Conservation (phyloP, 2,113 vertebrate species). For the Oceanites oceanicus region DNA sequence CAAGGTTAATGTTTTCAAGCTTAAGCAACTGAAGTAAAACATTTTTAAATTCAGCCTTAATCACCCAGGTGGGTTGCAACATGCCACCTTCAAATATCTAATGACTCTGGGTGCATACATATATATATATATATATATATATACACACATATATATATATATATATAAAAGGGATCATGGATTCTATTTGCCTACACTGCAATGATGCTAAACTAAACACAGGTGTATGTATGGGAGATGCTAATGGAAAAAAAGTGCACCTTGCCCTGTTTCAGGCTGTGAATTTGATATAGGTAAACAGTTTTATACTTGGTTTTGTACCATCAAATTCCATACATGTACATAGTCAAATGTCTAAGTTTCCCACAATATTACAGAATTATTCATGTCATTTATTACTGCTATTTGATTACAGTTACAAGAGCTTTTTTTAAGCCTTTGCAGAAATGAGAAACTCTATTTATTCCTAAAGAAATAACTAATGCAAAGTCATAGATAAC, state of each 20-base stretch:
- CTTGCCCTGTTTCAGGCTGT: background rate
- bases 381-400: background rate
- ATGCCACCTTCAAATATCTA: background rate
- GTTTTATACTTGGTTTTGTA: background rate
- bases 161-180: background rate
- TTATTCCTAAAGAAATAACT: background rate
- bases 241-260: background rate
- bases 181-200: background rate
- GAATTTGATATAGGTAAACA: background rate
- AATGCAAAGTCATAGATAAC: background rate
- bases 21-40: background rate
- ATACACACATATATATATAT: too few relatives aligned
- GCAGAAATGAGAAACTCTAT: background rate
- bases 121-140: too few relatives aligned
- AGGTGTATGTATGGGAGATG: background rate
- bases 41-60: background rate
- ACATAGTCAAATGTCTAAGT: background rate
- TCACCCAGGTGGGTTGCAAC: background rate
- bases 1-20: background rate
- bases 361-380: background rate
- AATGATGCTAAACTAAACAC: background rate
- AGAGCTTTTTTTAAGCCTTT: background rate
- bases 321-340: background rate
- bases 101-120: background rate
- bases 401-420: background rate